These are phyloP conservation scores for Elgaria multicarinata DNA, from an alignment of 2,113 vertebrate genomes.

Conservation along the genomic window DNA sequence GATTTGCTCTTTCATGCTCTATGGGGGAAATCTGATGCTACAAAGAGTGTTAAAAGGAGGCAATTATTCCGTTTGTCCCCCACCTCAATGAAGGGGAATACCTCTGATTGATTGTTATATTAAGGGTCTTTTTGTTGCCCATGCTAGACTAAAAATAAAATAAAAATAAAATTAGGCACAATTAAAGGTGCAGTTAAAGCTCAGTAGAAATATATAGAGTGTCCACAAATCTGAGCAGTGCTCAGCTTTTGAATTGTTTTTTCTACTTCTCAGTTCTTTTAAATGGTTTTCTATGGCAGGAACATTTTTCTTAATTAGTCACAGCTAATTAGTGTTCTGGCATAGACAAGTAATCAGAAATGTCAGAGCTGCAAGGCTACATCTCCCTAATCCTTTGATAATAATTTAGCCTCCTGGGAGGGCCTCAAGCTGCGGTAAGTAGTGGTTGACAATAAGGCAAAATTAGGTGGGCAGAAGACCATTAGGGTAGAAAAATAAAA, in stretches of 20 bases:
- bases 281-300: conserved; percentile 87
- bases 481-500: conserved; percentile 89
- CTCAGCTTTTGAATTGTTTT: conserved; percentile 85
- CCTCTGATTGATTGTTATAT: conserved; percentile 51
- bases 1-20: conserved; percentile 35
- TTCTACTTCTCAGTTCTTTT: conserved; percentile 86
- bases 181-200: conserved; percentile 81
- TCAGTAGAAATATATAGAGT: conserved; percentile 80
- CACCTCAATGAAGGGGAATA: conserved; percentile 43
- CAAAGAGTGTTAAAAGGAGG: conserved; percentile 55
- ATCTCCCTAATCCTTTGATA: conserved; percentile 92
- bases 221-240: conserved; percentile 81
- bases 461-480: conserved; percentile 91
- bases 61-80: background rate
- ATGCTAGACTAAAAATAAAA: conserved; percentile 26
- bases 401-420: conserved; percentile 91
- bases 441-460: conserved; percentile 90
- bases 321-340: conserved; percentile 93
- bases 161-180: conserved; percentile 52
- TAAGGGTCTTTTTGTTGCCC: conserved; percentile 46
- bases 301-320: conserved; percentile 93
- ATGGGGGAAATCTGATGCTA: conserved; percentile 26
- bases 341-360: conserved; percentile 92
- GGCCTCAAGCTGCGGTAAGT: conserved; percentile 90
- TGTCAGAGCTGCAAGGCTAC: conserved; percentile 89